Evolutionary conservation across 2,888 invertebrate genomes (phyloP), one percentile per base, ranked within the genome.

Genomic region (Erpobdella octoculata): DNA sequence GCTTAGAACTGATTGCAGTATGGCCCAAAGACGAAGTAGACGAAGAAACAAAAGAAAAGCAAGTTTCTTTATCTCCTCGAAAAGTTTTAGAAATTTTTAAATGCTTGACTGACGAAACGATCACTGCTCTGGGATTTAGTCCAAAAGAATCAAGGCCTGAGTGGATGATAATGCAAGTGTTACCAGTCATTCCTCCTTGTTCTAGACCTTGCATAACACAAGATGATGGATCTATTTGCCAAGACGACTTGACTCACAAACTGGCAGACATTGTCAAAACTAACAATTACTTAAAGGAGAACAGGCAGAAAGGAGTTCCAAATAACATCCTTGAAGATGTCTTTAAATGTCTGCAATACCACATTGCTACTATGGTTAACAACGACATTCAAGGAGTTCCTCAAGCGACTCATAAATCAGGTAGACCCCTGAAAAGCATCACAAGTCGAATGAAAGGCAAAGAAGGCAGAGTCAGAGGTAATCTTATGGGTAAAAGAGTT

Each of bases 401-500:
- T 1, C 21, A 35, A 18, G 33, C 62, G 3, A 62, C 62, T 8
- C 62, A 99, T 83, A 99, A 99, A 84, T 96, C 96, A 0, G 98
- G 98, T 3, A 91, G 98, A 82, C 98, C 98, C 0, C 85, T 99
- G 9, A 99, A 99, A 86, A 95, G 98, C 0, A 87, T 99, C 70
- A 98, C 98, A 83, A 92, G 96, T 3, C 88, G 98, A 64, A 78
- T 87, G 74, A 97, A 97, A 85, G 96, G 97, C 28, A 99, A 99
- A 82, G 98, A 99, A 88, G 98, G 98, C 0, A 88, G 98, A 79
- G 97, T 99, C 79, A 88, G 98, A 84, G 98, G 98, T 79, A 99
- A 99, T 84, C 88, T 99, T 79, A 99, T 99, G 98, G 98, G 98
- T 71, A 98, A 98, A 83, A 93, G 98, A 86, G 98, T 99, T 0